Percentiles rank a stretch among this genome's conserved stretches.
Evolutionary conservation across 2,888 invertebrate species (phyloP).

Genomic region (Dicycla oo): DNA sequence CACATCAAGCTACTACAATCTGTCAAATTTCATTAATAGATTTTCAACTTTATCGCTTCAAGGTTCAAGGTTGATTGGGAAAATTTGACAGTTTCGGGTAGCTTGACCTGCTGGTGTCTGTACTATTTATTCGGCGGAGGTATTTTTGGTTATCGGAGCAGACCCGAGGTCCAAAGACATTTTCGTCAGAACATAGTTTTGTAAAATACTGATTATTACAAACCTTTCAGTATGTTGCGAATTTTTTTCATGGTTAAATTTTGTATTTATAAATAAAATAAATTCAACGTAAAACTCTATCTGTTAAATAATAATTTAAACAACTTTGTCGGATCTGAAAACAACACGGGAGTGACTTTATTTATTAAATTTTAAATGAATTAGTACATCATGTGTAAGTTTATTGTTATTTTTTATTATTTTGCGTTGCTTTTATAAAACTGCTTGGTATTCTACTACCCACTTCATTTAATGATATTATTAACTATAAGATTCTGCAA

Average conservation of each 20-base stretch:
- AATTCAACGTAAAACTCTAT: not conserved
- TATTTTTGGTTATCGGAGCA: conserved; percentile 3
- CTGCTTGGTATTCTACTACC: conserved; percentile 2
- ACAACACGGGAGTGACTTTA: not conserved
- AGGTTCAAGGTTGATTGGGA: too few relatives aligned
- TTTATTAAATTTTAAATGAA: conserved; percentile 26
- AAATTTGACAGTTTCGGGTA: too few relatives aligned
- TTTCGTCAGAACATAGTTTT: not conserved
- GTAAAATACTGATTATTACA: not conserved
- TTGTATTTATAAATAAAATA: conserved; percentile 1
- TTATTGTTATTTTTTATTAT: conserved; percentile 20
- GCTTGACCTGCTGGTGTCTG: too few relatives aligned
- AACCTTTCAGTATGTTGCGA: not conserved
- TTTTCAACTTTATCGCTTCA: too few relatives aligned
- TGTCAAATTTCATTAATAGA: too few relatives aligned
- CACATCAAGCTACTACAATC: too few relatives aligned
- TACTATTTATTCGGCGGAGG: conserved; percentile 1
- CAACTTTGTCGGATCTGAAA: conserved; percentile 15
- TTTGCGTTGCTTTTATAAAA: conserved; percentile 8
- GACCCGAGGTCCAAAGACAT: not conserved
- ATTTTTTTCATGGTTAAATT: not conserved
- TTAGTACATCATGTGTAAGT: conserved; percentile 35
- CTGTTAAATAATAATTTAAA: conserved; percentile 7
- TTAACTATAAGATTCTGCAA: not conserved
- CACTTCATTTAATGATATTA: not conserved